Base-by-base conservation (phyloP, 2,888 invertebrate species). In the Apotomis betuletana region DNA sequence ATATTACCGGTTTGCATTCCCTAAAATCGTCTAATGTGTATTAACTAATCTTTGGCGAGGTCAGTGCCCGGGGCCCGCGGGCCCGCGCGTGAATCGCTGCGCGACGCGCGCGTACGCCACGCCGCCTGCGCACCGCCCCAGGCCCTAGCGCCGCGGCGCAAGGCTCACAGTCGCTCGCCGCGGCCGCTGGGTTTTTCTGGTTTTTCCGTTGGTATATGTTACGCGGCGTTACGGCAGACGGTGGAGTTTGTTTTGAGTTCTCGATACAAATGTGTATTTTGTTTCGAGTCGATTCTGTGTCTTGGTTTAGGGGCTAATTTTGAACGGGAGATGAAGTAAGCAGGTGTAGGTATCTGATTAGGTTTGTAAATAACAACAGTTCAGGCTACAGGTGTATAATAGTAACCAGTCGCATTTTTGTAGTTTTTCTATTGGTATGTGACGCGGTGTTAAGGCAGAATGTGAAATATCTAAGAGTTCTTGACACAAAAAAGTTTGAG, bases 1-100 rank as follows among this genome's bases (percentile, higher is more conserved):
- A 27, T 27, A 27, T 27, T 27, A 27, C 27, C 27, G 27, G 27
- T 27, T 27, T 27, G 27, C 27, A 27, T 41, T 6, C 6, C 5
- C 5, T 41, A 41, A 55, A 65, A 46, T 36, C 9, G 55, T 52
- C 61, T 55, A 51, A 27, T 70, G 69, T 75, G 52, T 69, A 55
- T 61, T 67, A 63, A 54, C 70, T 85, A 83, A 74, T 87, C 83
- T 87, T 76, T 87, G 88, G 15, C 75, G 74, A 74, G 87, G 83
- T 87, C 85, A 84, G 75, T 78, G 87, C 71, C 85, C 86, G 88
- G 88, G 89, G 88, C 77, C 82, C 74, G 78, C 80, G 80, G 84
- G 83, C 82, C 79, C 80, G 77, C 79, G 46, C 49, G 60, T 60
- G 59, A 67, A 67, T 55, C 60, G 60, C 67, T 49, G 59, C 60